phyloP scores from a whole-genome alignment of 2,113 vertebrate species.

The Ellobius talpinus region DNA sequence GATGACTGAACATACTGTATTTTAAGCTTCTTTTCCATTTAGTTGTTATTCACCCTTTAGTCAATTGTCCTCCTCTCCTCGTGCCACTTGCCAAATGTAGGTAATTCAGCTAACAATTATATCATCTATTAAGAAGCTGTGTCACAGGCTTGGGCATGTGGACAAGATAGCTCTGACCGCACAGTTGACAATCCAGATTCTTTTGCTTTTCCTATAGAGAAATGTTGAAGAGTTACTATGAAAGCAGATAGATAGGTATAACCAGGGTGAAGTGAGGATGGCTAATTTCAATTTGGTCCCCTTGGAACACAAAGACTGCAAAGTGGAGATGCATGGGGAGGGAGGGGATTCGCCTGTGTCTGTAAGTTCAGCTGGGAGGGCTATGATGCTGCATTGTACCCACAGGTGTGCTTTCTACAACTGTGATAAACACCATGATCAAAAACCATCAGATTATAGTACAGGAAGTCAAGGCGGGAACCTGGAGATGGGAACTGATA shows the following conservation, averaged over 20 bases:
- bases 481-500: neutral
- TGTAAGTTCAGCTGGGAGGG: neutral
- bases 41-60: constrained; percentile 43
- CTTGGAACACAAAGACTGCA: neutral
- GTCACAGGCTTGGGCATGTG: neutral
- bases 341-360: neutral
- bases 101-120: constrained; percentile 11
- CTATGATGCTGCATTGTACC: neutral
- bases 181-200: neutral
- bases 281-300: neutral
- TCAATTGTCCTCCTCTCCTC: neutral
- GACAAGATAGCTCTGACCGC: neutral
- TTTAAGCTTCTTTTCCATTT: constrained; percentile 61
- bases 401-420: neutral
- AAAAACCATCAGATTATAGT: neutral
- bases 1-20: neutral
- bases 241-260: neutral
- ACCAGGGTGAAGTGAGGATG: neutral
- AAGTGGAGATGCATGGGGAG: neutral
- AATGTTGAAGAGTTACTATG: neutral
- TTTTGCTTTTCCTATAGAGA: neutral
- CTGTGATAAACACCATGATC: neutral
- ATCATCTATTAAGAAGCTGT: neutral
- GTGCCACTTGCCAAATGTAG: constrained; percentile 44
- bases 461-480: neutral